These are phyloP conservation scores for Ceratoteleas bidentatus DNA, from an alignment of 1,140 invertebrate species.

Conservation along the genomic window DNA sequence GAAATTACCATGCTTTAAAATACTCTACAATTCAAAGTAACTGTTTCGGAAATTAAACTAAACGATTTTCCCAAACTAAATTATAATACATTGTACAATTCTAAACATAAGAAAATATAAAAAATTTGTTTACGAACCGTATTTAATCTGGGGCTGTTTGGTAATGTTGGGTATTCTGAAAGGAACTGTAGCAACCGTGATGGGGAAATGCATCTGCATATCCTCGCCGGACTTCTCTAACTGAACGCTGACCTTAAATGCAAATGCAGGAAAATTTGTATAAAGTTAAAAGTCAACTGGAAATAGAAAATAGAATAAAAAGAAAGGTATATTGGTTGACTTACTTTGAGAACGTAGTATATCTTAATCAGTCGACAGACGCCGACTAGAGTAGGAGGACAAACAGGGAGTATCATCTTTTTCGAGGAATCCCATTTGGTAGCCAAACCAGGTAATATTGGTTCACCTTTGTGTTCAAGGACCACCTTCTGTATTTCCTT, in stretches of 20 bases:
- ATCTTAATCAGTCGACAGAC: conserved; percentile 90
- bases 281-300: too few relatives aligned
- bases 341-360: conserved; percentile 89
- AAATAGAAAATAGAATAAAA: too few relatives aligned
- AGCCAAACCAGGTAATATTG: conserved; percentile 84
- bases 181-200: conserved; percentile 90
- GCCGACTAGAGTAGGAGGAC: conserved; percentile 89
- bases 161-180: conserved; percentile 89
- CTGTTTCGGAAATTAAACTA: too few relatives aligned
- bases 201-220: conserved; percentile 89
- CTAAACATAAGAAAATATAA: conserved; percentile 1
- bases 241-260: conserved; percentile 86
- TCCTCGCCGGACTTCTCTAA: conserved; percentile 88
- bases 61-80: too few relatives aligned
- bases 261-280: too few relatives aligned
- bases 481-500: conserved; percentile 88
- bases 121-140: conserved; percentile 79
- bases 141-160: conserved; percentile 85
- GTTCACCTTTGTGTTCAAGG: conserved; percentile 87
- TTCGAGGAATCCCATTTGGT: conserved; percentile 86
- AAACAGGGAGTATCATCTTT: conserved; percentile 88
- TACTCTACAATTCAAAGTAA: too few relatives aligned
- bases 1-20: too few relatives aligned
- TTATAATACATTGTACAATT: too few relatives aligned
- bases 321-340: neutral